A percentile compares a stretch with the other conserved stretches of the same genome.
phyloP scores from a whole-genome alignment of 2,888 invertebrate species.

The Tillus elongatus region DNA sequence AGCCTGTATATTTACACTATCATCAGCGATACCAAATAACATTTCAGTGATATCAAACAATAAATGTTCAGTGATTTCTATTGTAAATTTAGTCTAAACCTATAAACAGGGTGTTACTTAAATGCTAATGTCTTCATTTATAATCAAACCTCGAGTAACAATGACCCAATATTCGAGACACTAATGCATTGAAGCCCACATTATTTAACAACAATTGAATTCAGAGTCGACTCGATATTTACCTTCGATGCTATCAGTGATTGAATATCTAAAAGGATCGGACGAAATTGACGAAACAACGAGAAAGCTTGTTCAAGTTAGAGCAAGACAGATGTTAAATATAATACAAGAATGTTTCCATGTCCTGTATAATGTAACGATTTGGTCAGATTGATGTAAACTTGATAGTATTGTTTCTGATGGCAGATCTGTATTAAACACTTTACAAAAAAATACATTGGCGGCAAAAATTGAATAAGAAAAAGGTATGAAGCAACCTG shows the following conservation, averaged over 20 bases:
- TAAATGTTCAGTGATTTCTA: no score
- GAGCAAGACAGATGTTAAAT: neutral
- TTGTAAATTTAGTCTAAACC: no score
- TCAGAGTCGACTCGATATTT: neutral
- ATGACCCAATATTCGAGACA: no score
- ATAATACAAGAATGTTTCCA: slow-evolving; percentile 18
- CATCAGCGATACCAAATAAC: no score
- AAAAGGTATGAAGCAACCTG: slow-evolving; percentile 1
- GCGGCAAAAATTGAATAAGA: neutral
- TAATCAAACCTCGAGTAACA: no score
- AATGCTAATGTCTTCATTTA: no score
- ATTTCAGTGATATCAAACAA: no score
- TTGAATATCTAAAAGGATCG: neutral
- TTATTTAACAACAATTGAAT: slow-evolving; percentile 1
- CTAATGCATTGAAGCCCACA: neutral
- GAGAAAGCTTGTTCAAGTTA: neutral
- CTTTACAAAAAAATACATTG: neutral
- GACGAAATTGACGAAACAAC: neutral
- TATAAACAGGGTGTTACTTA: no score
- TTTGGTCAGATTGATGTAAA: slow-evolving; percentile 23
- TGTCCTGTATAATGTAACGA: slow-evolving; percentile 24
- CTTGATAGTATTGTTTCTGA: slow-evolving; percentile 25
- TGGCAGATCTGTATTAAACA: slow-evolving; percentile 16
- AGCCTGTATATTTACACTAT: no score
- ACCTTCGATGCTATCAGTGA: neutral